Conservation (phyloP, 2,113 vertebrate genomes). For the Lophochroa leadbeateri region DNA sequence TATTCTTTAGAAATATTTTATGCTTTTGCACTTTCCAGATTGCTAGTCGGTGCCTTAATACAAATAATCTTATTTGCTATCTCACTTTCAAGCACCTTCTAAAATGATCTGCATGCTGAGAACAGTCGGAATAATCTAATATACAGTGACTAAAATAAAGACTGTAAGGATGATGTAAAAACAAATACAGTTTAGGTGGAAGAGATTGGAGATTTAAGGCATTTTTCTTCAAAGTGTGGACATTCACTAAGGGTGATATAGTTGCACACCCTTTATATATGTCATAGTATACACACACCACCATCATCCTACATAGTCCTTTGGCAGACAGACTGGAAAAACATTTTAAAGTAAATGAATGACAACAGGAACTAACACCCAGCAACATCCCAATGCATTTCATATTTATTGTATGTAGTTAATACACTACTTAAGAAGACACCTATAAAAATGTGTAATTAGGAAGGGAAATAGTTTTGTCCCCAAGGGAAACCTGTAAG, state of each 20-base stretch:
- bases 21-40: not conserved
- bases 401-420: not conserved
- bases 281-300: not conserved
- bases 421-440: conserved; percentile 2
- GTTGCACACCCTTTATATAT: not conserved
- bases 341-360: conserved; percentile 5
- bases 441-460: not conserved
- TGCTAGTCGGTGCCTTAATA: not conserved
- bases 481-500: not conserved
- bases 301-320: not conserved
- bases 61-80: not conserved
- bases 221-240: not conserved
- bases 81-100: not conserved
- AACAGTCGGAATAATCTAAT: not conserved
- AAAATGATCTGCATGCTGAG: not conserved
- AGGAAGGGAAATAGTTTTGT: not conserved
- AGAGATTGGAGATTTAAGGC: not conserved
- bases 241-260: not conserved
- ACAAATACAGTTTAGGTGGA: conserved; percentile 19
- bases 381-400: not conserved
- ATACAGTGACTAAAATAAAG: not conserved
- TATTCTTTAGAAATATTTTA: not conserved
- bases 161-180: not conserved
- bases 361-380: not conserved
- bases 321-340: conserved; percentile 39